Evolutionary conservation across 2,113 vertebrate species (phyloP).

Genomic region (Taxidea taxus): DNA sequence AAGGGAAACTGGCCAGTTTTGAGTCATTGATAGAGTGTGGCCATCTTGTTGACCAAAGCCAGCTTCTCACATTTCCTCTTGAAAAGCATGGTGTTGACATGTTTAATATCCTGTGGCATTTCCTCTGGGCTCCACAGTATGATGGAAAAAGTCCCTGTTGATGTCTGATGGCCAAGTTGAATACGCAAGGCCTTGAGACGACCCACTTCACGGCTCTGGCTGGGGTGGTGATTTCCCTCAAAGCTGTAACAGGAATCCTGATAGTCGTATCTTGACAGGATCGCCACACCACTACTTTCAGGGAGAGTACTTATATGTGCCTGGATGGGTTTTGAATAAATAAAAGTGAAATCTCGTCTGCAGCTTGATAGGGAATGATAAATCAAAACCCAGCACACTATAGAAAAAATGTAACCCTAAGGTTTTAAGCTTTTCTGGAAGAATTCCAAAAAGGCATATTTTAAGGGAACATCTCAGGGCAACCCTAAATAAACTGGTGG

Average conservation of each 20-base stretch:
- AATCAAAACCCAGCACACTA: slow-evolving; percentile 21
- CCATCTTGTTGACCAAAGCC: slow-evolving; percentile 39
- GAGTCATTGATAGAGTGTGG: slow-evolving; percentile 17
- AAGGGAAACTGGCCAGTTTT: not conserved
- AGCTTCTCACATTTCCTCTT: slow-evolving; percentile 59
- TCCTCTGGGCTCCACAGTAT: slow-evolving; percentile 5
- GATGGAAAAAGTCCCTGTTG: slow-evolving; percentile 27
- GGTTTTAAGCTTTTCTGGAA: slow-evolving; percentile 47
- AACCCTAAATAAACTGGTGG: slow-evolving; percentile 37
- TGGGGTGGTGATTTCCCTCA: not conserved
- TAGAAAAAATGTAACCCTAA: not conserved
- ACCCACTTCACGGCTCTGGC: not conserved
- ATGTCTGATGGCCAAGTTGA: slow-evolving; percentile 41
- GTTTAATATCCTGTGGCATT: slow-evolving; percentile 58
- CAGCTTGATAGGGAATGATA: slow-evolving; percentile 24
- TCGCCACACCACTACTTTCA: not conserved
- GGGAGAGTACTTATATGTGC: not conserved
- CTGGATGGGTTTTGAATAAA: slow-evolving; percentile 27
- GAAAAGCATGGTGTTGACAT: slow-evolving; percentile 59
- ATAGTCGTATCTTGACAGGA: not conserved
- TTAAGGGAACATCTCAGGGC: slow-evolving; percentile 24
- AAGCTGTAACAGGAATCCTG: not conserved
- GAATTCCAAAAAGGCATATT: slow-evolving; percentile 56
- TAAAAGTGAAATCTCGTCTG: slow-evolving; percentile 36
- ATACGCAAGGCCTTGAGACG: not conserved